A percentile compares a stretch with the other conserved stretches of the same genome.
phyloP scores from a whole-genome alignment of 2,888 invertebrate species.

The Theretra japonica region DNA sequence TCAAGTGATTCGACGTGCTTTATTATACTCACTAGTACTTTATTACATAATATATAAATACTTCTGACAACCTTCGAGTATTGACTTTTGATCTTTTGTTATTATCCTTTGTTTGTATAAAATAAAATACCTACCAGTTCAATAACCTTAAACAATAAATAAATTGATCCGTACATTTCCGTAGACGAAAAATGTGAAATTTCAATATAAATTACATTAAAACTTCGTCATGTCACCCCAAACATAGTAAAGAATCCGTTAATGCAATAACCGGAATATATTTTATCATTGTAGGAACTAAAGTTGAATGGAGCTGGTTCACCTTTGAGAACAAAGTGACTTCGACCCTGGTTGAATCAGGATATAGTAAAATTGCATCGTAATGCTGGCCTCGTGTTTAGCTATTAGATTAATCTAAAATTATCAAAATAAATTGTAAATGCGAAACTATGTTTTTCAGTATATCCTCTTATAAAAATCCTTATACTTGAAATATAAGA shows the following conservation, averaged over 20 bases:
- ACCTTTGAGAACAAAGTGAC: background rate
- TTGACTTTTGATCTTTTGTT: background rate
- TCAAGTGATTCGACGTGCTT: no score
- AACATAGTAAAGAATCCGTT: background rate
- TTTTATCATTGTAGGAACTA: background rate
- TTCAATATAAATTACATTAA: background rate
- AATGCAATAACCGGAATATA: slow-evolving; percentile 1
- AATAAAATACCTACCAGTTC: background rate
- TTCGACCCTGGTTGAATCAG: background rate
- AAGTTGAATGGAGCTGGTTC: background rate
- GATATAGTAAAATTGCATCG: no score
- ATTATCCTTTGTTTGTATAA: background rate
- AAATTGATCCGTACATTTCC: slow-evolving; percentile 1
- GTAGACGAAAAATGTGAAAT: slow-evolving; percentile 15
- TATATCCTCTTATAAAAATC: no score
- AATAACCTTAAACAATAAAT: background rate
- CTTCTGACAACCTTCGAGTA: no score
- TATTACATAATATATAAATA: no score
- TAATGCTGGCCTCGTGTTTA: no score
- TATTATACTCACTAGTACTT: no score
- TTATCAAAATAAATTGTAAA: no score
- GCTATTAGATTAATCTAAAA: no score
- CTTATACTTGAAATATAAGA: no score
- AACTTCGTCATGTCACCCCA: background rate
- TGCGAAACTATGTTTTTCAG: no score